Evolutionary conservation across 2,797 vertebrate genomes (phyloP).

Genomic region (Pristis pectinata): DNA sequence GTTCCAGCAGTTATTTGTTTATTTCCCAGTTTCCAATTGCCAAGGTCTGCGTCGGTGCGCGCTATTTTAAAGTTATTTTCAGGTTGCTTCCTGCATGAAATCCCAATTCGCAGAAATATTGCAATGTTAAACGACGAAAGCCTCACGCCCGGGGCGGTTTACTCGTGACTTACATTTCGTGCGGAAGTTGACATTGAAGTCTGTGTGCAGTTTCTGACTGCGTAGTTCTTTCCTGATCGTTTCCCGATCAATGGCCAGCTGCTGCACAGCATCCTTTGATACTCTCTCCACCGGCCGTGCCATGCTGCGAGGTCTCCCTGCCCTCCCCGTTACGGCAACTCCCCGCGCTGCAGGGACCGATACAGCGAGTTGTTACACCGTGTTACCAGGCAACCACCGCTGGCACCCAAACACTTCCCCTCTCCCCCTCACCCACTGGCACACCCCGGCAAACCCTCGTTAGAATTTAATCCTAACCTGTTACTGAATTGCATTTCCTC

Average conservation of each 20-base stretch:
- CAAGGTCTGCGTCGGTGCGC: no score
- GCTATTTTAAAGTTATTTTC: no score
- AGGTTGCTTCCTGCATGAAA: no score
- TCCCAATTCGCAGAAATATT: no score
- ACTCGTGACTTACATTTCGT: not conserved
- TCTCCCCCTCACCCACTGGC: not conserved
- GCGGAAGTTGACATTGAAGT: conserved; percentile 18
- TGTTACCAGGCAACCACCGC: not conserved
- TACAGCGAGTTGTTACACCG: not conserved
- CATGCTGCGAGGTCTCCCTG: not conserved
- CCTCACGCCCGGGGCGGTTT: no score
- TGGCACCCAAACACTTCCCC: not conserved
- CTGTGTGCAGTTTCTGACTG: not conserved
- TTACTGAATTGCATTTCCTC: no score
- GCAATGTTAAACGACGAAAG: no score
- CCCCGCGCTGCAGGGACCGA: no score
- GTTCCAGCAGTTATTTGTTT: no score
- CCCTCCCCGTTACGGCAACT: no score
- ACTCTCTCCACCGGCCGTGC: not conserved
- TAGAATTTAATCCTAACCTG: not conserved
- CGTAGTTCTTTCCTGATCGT: conserved; percentile 7
- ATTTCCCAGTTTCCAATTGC: no score
- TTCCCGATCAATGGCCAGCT: not conserved
- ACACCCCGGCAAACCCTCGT: not conserved
- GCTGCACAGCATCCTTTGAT: not conserved